Evolutionary conservation across 2,888 invertebrate species (phyloP).

Genomic region (Lithophane leautieri): DNA sequence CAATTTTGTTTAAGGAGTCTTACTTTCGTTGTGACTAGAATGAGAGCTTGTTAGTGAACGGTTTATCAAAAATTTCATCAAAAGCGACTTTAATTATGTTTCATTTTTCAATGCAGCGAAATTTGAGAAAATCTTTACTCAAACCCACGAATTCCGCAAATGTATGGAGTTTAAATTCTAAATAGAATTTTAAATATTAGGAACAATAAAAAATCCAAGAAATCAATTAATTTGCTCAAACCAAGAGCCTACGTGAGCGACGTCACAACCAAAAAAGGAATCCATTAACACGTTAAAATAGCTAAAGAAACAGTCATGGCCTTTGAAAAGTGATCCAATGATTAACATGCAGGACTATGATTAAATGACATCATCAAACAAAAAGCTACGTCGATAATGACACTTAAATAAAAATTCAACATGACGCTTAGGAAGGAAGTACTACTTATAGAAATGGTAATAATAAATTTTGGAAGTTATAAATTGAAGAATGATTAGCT

Average conservation of each 20-base stretch:
- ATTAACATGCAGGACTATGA: slow-evolving; percentile 59
- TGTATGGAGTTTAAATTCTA: neutral
- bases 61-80: slow-evolving; percentile 1
- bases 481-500: slow-evolving; percentile 70
- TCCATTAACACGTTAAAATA: slow-evolving; percentile 53
- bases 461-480: slow-evolving; percentile 63
- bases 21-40: slow-evolving; percentile 36
- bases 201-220: slow-evolving; percentile 3
- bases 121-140: neutral
- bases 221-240: slow-evolving; percentile 19
- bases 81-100: neutral
- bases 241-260: slow-evolving; percentile 33
- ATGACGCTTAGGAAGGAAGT: slow-evolving; percentile 63
- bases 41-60: slow-evolving; percentile 12
- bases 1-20: slow-evolving; percentile 43
- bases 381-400: slow-evolving; percentile 43
- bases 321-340: slow-evolving; percentile 58
- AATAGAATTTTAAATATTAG: neutral
- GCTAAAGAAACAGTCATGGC: slow-evolving; percentile 35
- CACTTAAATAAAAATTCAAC: slow-evolving; percentile 62
- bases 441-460: slow-evolving; percentile 54
- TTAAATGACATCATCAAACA: slow-evolving; percentile 66
- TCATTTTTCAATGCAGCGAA: neutral
- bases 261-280: slow-evolving; percentile 47
- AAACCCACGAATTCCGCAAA: neutral